Conservation (phyloP, 2,797 vertebrate genomes). For the Pseudomugil gertrudae region DNA sequence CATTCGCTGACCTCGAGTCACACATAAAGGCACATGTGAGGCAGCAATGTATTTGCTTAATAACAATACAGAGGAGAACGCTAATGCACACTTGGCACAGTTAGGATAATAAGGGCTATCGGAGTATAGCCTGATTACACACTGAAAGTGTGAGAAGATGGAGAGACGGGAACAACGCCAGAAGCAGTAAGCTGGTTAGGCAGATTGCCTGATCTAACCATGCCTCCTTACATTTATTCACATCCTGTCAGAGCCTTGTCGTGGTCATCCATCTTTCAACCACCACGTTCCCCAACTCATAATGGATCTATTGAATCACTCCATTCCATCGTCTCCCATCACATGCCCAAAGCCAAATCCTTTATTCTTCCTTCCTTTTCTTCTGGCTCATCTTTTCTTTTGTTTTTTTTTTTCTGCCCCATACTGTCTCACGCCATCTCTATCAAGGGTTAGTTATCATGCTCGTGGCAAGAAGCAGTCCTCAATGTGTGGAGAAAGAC, state of each 20-base stretch:
- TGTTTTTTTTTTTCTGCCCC: constrained; percentile 45
- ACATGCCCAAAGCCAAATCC: constrained; percentile 73
- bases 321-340: constrained; percentile 69
- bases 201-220: constrained; percentile 64
- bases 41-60: constrained; percentile 44
- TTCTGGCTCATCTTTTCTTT: constrained; percentile 27
- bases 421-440: constrained; percentile 59
- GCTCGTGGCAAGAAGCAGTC: constrained; percentile 39
- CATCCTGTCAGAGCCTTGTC: constrained; percentile 63
- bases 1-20: constrained; percentile 40
- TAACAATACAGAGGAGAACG: constrained; percentile 47
- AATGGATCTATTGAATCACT: constrained; percentile 74
- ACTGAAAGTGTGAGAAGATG: constrained; percentile 50
- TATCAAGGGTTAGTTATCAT: constrained; percentile 62
- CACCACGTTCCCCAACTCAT: constrained; percentile 49
- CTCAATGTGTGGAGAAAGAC: constrained; percentile 38
- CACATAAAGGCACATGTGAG: constrained; percentile 32
- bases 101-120: constrained; percentile 56
- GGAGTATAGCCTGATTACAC: constrained; percentile 55
- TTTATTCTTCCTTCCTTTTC: constrained; percentile 50
- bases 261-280: constrained; percentile 61
- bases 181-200: constrained; percentile 66
- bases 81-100: constrained; percentile 60
- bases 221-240: constrained; percentile 70
- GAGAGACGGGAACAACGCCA: constrained; percentile 49